These are phyloP conservation scores for Leptinotarsa lineolata DNA, from an alignment of 1,140 invertebrate genomes.

Conservation along the genomic window DNA sequence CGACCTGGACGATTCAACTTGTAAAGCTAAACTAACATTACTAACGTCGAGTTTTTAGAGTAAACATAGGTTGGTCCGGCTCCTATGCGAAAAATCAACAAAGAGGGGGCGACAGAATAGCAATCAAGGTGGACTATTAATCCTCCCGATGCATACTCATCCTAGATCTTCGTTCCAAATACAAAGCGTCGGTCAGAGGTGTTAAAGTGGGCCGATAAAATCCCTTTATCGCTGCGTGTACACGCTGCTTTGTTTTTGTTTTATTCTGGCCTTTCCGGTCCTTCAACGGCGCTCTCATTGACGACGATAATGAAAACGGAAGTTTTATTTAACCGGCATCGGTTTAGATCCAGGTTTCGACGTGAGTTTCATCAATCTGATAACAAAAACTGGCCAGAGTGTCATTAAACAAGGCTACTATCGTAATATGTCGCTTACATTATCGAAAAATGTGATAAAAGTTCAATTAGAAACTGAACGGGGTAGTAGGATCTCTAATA, in stretches of 20 bases:
- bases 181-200: background rate
- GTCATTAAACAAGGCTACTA: too few relatives aligned
- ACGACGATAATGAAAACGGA: too few relatives aligned
- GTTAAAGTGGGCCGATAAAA: background rate
- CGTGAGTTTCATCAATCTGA: too few relatives aligned
- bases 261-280: background rate
- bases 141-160: background rate
- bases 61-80: background rate
- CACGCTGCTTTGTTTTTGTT: background rate
- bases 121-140: constrained; percentile 5
- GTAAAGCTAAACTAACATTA: background rate
- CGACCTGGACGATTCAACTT: background rate
- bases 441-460: too few relatives aligned
- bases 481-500: too few relatives aligned
- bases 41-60: background rate
- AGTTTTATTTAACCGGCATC: too few relatives aligned
- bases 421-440: too few relatives aligned
- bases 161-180: background rate
- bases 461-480: too few relatives aligned
- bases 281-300: background rate
- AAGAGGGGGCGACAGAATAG: background rate
- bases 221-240: background rate
- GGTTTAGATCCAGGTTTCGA: too few relatives aligned
- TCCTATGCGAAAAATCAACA: background rate
- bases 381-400: too few relatives aligned